Conservation (phyloP, 1,140 invertebrate species). For the Drosophila obscura region DNA sequence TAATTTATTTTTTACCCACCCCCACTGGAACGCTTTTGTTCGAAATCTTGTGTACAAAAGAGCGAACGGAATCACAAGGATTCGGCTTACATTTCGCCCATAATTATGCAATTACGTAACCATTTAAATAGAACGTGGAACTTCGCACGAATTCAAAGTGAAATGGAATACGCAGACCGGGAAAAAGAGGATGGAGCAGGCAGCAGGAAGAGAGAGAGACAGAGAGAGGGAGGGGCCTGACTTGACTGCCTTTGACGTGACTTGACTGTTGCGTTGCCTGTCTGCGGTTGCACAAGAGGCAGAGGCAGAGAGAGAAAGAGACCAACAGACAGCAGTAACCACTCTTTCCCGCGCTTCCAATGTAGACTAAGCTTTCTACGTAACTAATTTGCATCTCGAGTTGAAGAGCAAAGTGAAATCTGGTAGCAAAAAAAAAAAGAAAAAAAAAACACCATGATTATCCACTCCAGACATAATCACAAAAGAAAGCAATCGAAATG, state of each 20-base stretch:
- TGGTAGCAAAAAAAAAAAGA: constrained; percentile 9
- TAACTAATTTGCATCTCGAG: constrained; percentile 58
- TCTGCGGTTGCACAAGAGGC: constrained; percentile 58
- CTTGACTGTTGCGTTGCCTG: constrained; percentile 58
- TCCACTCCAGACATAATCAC: constrained; percentile 47
- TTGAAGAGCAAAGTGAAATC: constrained; percentile 14
- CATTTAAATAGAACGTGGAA: constrained; percentile 81
- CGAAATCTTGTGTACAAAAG: constrained; percentile 24
- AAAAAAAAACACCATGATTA: constrained; percentile 26
- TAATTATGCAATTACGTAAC: constrained; percentile 81
- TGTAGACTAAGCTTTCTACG: constrained; percentile 21
- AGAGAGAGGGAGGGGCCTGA: neutral
- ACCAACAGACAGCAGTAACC: constrained; percentile 29
- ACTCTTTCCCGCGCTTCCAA: neutral
- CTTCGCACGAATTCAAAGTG: constrained; percentile 67
- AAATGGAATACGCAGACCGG: constrained; percentile 61
- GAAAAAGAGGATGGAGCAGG: neutral
- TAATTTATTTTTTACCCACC: constrained; percentile 9
- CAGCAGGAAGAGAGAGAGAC: neutral
- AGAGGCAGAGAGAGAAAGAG: constrained; percentile 10
- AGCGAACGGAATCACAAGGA: constrained; percentile 36
- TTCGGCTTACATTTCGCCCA: constrained; percentile 63
- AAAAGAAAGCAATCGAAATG: constrained; percentile 29
- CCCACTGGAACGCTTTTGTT: constrained; percentile 35
- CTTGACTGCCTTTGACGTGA: constrained; percentile 63